Evolutionary conservation across 2,888 invertebrate genomes (phyloP), one percentile per base, ranked within the genome.

Genomic region (Fragum fragum): DNA sequence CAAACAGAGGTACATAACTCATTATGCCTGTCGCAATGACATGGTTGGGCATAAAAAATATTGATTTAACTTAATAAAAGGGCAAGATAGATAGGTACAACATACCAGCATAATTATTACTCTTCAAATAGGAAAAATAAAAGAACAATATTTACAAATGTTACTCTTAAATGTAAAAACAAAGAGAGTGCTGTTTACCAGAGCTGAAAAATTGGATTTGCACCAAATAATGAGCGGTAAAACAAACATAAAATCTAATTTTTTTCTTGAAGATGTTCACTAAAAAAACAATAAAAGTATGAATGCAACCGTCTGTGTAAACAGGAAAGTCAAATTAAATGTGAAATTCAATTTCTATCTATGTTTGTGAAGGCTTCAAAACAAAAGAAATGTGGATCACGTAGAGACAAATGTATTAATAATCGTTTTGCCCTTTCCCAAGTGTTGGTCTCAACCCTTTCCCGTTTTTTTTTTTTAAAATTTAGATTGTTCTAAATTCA

Each of bases 191-290:
- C n/a, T 47, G n/a, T 47, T 47, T 47, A 47, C 47, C 47, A 47
- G 47, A 47, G 14, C 18, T 47, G 14, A n/a, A 47, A 47, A 47
- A 9, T 47, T 47, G 47, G 47, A 47, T 47, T 47, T 9, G 47
- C 47, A 47, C 47, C 47, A 47, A 47, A 47, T 47, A 47, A 47
- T n/a, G 47, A 47, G 47, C n/a, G 14, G 47, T 47, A 47, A 47
- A 47, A 47, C 47, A 47, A 47, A 47, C 47, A 47, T 47, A 47
- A 47, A 47, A 47, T 47, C 18, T 47, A 47, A 47, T 47, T 47
- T 47, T 47, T 47, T 47, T 47, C 47, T 47, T 47, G 18, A 47
- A 47, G 47, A 47, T 47, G 47, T n/a, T 47, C 2, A 16, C 47
- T 47, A 47, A 47, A n/a, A n/a, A 47, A 47, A 47, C 47, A 47